These are phyloP conservation scores for Mionectes olivaceus DNA, from an alignment of 2,797 vertebrate species.

Conservation along the genomic window DNA sequence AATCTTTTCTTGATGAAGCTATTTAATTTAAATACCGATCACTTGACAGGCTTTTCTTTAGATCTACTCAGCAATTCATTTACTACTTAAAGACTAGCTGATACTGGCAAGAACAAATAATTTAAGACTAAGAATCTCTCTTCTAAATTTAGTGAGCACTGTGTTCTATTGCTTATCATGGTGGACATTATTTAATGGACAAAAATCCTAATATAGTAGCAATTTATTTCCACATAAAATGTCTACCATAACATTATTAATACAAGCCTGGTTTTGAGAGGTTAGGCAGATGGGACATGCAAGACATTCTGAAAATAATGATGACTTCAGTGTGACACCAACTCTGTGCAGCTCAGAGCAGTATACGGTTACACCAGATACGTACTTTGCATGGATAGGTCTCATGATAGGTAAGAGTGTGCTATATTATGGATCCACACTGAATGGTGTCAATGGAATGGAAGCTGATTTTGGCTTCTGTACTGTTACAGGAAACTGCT, in stretches of 20 bases:
- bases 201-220: background rate
- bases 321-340: conserved; percentile 55
- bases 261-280: conserved; percentile 17
- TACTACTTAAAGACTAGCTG: background rate
- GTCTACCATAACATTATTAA: background rate
- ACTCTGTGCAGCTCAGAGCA: background rate
- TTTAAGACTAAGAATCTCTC: background rate
- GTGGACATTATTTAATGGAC: background rate
- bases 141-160: background rate
- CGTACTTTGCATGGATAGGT: conserved; percentile 39
- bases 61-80: background rate
- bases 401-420: conserved; percentile 38
- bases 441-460: background rate
- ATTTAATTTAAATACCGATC: background rate
- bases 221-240: background rate
- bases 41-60: background rate
- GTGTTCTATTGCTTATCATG: background rate
- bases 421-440: background rate
- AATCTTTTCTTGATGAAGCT: background rate
- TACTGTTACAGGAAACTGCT: conserved; percentile 14
- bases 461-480: conserved; percentile 18
- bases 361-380: conserved; percentile 48
- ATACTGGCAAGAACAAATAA: background rate
- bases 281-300: background rate
- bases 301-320: conserved; percentile 65